Evolutionary conservation across 1,140 invertebrate species (phyloP).

Genomic region (Melitaea cinxia): DNA sequence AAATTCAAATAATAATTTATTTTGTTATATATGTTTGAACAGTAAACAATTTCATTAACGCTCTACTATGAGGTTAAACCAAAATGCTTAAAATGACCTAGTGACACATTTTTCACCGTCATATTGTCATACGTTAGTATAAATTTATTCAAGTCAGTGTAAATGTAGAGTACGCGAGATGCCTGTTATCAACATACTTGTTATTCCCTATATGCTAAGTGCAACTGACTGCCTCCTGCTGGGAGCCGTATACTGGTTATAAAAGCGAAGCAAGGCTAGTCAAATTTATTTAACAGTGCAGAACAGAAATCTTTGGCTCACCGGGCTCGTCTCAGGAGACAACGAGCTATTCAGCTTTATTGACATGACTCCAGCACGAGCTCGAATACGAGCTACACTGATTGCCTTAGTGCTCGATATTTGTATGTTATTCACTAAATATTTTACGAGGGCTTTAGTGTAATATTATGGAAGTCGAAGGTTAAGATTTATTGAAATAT

Average conservation of each 20-base stretch:
- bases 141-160: background rate
- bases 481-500: too few species aligned
- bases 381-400: background rate
- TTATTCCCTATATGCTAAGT: background rate
- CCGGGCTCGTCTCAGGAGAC: background rate
- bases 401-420: background rate
- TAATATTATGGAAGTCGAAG: too few species aligned
- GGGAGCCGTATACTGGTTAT: background rate
- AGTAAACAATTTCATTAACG: too few species aligned
- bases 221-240: background rate
- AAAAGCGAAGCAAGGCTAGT: background rate
- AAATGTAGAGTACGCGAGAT: background rate
- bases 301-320: background rate
- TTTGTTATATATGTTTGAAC: too few species aligned
- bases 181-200: background rate
- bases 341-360: too few species aligned
- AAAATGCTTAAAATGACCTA: too few species aligned
- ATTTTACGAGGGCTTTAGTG: too few species aligned
- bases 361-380: background rate
- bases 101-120: too few species aligned
- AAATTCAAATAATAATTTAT: too few species aligned
- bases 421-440: too few species aligned
- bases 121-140: too few species aligned
- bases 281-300: background rate
- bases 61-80: too few species aligned